Evolutionary conservation across 1,140 invertebrate genomes (phyloP), one percentile per base, ranked within the genome.

Genomic region (Xylocopa sonorina): DNA sequence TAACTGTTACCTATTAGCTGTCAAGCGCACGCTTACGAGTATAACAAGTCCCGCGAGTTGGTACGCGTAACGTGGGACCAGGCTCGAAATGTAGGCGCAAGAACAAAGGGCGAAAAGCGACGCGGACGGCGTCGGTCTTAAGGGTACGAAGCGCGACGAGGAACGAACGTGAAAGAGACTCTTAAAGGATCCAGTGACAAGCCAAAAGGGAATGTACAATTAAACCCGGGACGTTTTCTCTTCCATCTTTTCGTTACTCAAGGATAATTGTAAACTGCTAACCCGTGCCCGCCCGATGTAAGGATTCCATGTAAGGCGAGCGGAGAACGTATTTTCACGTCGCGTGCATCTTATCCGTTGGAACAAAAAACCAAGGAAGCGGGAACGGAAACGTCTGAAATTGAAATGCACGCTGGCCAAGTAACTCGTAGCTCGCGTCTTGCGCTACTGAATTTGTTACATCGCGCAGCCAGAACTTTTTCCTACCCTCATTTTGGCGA

Each of bases 1-100:
- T 84, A 78, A 64, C 74, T 60, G 34, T 67, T 60, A 55, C 69
- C 62, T 76, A 83, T 67, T 68, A 87, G 43, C 78, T 82, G 85
- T 87, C 85, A 84, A 69, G 68, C 68, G 78, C 83, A 81, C 68
- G 69, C 78, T 87, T 79, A 76, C 67, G 66, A 53, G 69, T 67
- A 72, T 82, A 85, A 63, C 80, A 80, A 72, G 38, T 62, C 48
- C 51, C 43, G 74, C 75, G 66, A 82, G 73, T n/a, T n/a, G n/a
- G n/a, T 72, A 76, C 80, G 62, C 77, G 82, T 82, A 78, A 87
- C 77, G 48, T 53, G 41, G 6, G 5, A 48, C 41, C 5, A 27
- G 27, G 12, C 29, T 18, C 3, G 32, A 63, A 43, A 9, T 27
- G 71, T 12, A 32, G 29, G n/a, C n/a, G 48, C 7, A 38, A 16